Evolutionary conservation across 2,888 invertebrate genomes (phyloP).

Genomic region (Myopa tessellatipennis): DNA sequence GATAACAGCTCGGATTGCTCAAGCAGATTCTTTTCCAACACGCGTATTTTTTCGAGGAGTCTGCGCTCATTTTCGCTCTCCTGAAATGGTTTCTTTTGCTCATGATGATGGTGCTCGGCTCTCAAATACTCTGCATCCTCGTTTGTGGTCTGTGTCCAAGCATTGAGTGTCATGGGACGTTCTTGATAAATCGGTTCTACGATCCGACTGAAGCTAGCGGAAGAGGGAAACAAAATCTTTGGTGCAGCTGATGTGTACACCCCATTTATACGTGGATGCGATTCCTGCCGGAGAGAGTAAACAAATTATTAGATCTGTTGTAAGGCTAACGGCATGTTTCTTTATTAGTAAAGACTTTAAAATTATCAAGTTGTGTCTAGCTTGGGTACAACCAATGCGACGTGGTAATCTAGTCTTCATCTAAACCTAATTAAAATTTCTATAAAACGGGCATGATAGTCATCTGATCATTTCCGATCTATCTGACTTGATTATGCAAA

Average conservation of each 20-base stretch:
- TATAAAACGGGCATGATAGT: no score
- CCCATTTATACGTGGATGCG: conserved; percentile 4
- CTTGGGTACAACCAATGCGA: no score
- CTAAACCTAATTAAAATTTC: no score
- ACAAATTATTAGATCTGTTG: neutral
- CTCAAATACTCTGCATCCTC: conserved; percentile 52
- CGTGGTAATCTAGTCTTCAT: no score
- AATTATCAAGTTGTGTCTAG: no score
- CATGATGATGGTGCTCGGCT: conserved; percentile 45
- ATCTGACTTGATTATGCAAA: no score
- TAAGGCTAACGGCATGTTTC: no score
- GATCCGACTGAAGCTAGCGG: conserved; percentile 37
- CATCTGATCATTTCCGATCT: no score
- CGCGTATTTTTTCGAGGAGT: conserved; percentile 54
- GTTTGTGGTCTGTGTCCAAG: conserved; percentile 59
- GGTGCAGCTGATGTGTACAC: neutral
- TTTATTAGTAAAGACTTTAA: no score
- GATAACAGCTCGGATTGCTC: conserved; percentile 55
- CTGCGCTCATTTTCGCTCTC: conserved; percentile 49
- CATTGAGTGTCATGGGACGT: conserved; percentile 51
- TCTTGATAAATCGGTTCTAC: conserved; percentile 32
- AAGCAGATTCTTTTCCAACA: conserved; percentile 56
- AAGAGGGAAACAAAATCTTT: conserved; percentile 25
- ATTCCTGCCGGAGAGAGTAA: conserved; percentile 10
- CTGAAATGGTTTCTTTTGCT: conserved; percentile 43